Evolutionary conservation across 2,888 invertebrate species (phyloP), one percentile per base, ranked within the genome.

Genomic region (Xylocampa areola): DNA sequence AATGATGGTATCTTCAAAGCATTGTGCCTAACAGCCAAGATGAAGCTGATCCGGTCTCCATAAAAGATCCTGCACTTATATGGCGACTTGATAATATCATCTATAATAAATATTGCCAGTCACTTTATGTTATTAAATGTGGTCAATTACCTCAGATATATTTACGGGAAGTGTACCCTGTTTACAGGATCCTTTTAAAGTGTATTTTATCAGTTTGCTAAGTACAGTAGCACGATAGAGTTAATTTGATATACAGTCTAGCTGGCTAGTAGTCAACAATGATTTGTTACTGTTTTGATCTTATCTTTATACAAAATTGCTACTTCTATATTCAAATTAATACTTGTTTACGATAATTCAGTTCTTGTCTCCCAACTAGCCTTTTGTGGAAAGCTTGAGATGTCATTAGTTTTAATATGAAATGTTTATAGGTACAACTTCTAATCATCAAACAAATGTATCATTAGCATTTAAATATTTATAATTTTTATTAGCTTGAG

Each of bases 31-130:
- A 55, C 40, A 37, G 57, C 52, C 55, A 60, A 35, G 68, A 72
- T 67, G 64, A 51, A 8, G 37, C 62, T 62, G 37, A 44, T 44
- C 50, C 41, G 23, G 50, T 45, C 43, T 30, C 73, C 71, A 21
- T 71, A 67, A 44, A 70, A 62, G 82, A 71, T 44, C 33, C 55
- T 51, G 10, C 35, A 59, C 86, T 69, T 82, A 79, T 78, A 84
- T 64, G 86, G 89, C 55, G 77, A 78, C 82, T 79, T 79, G 83
- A 55, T 72, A 65, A 74, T 8, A 25, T 25, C 68, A 69, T 69
- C 67, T 70, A 48, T 62, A 73, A 71, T 77, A 70, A 76, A 75
- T 73, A 69, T 57, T 30, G 48, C 63, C 55, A 64, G 70, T 68
- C 65, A 62, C 48, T 63, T 63, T 54, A 61, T 53, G 60, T 68